phyloP scores from a whole-genome alignment of 2,888 invertebrate genomes.

The Stenchaetothrips biformis region DNA sequence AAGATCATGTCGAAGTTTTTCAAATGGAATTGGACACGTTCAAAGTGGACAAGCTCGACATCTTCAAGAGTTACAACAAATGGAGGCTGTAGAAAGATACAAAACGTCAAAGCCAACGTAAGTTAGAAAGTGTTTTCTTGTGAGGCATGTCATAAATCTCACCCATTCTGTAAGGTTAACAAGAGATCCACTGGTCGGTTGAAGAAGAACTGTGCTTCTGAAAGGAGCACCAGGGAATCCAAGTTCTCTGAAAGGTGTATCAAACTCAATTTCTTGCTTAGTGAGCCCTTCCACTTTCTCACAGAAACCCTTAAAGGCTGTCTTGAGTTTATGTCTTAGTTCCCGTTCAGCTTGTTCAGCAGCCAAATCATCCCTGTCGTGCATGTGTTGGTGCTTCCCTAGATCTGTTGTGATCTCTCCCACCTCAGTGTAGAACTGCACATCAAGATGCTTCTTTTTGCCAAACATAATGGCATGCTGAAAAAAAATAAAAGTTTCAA shows the following conservation, averaged over 20 bases:
- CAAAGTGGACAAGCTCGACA: conserved; percentile 97
- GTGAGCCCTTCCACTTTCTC: conserved; percentile 94
- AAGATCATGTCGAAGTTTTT: conserved; percentile 99
- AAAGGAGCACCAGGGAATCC: conserved; percentile 97
- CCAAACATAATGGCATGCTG: conserved; percentile 98
- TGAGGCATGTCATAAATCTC: conserved; percentile 37
- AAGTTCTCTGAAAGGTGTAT: conserved; percentile 95
- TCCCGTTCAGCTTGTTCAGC: conserved; percentile 98
- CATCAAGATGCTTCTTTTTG: conserved; percentile 97
- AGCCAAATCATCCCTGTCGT: conserved; percentile 96
- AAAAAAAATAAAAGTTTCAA: conserved; percentile 35
- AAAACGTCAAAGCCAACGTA: conserved; percentile 27
- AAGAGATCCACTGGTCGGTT: conserved; percentile 96
- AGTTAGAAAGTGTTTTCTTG: neutral
- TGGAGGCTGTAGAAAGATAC: conserved; percentile 63
- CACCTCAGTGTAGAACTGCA: conserved; percentile 99
- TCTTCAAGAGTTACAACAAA: conserved; percentile 97
- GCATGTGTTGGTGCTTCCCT: conserved; percentile 99
- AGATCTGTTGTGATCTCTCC: conserved; percentile 99
- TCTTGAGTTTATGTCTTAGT: conserved; percentile 90
- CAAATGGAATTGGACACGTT: conserved; percentile 95
- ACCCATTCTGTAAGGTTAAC: conserved; percentile 97
- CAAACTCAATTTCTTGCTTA: conserved; percentile 96
- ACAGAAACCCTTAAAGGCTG: conserved; percentile 97
- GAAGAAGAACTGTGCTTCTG: conserved; percentile 90